phyloP scores from a whole-genome alignment of 2,888 invertebrate genomes.

The Abrostola triplasia region DNA sequence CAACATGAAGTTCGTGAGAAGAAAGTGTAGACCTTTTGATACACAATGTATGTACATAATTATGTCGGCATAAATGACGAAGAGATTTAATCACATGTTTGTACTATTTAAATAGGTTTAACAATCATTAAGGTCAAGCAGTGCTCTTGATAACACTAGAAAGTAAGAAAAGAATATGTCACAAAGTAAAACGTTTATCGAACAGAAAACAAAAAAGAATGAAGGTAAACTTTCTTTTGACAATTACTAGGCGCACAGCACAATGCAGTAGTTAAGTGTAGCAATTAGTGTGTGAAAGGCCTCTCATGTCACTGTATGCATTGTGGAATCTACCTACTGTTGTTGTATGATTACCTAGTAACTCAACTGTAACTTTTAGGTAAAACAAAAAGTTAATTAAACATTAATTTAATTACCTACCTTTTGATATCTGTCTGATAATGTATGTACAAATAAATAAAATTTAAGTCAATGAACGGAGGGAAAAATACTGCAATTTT shows the following conservation, averaged over 20 bases:
- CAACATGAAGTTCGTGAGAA: slow-evolving; percentile 3
- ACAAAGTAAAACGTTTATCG: slow-evolving; percentile 23
- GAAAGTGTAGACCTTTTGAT: slow-evolving; percentile 29
- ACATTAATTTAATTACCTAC: background rate
- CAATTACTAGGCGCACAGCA: slow-evolving; percentile 49
- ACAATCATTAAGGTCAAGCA: slow-evolving; percentile 32
- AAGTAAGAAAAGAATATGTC: slow-evolving; percentile 39
- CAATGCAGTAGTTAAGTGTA: slow-evolving; percentile 40
- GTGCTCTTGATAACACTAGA: slow-evolving; percentile 26
- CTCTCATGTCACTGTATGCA: slow-evolving; percentile 41
- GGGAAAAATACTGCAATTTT: no score
- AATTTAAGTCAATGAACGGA: no score
- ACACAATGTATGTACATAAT: slow-evolving; percentile 8
- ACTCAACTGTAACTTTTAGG: slow-evolving; percentile 13
- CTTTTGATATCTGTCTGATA: no score
- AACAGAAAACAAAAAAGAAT: slow-evolving; percentile 35
- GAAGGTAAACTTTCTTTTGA: slow-evolving; percentile 48
- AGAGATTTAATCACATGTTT: slow-evolving; percentile 18
- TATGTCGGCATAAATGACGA: slow-evolving; percentile 23
- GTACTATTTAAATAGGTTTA: slow-evolving; percentile 9
- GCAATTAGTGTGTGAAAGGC: slow-evolving; percentile 57
- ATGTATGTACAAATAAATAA: no score
- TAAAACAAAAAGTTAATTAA: slow-evolving; percentile 15
- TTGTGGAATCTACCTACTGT: slow-evolving; percentile 30
- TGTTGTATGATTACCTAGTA: slow-evolving; percentile 48